These are phyloP conservation scores for Mormyrus lacerda DNA, from an alignment of 2,113 vertebrate species.

Conservation along the genomic window DNA sequence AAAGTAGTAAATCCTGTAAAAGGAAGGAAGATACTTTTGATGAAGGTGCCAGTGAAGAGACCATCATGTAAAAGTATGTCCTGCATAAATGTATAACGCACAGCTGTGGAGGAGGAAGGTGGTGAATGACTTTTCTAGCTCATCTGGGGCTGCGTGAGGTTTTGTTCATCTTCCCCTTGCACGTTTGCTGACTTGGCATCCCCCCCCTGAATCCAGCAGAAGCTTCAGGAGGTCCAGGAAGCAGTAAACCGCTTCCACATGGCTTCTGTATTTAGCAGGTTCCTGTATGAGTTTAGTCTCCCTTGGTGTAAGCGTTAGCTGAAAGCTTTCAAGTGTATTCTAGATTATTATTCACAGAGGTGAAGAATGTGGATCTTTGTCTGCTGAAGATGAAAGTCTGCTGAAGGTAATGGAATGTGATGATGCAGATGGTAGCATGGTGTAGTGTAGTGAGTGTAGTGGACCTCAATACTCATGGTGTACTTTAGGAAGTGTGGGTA, in stretches of 20 bases:
- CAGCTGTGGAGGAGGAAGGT: neutral
- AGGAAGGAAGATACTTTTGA: neutral
- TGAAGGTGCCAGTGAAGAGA: neutral
- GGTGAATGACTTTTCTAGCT: neutral
- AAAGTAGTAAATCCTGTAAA: neutral
- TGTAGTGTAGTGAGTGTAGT: neutral
- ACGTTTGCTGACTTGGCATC: conserved; percentile 33
- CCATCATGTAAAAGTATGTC: neutral
- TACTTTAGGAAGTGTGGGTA: neutral
- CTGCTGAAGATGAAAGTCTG: conserved; percentile 15
- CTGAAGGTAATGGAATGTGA: neutral
- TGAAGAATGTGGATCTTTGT: conserved; percentile 13
- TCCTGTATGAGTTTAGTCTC: conserved; percentile 53
- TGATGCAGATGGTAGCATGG: neutral
- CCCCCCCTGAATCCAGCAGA: conserved; percentile 43
- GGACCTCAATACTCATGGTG: neutral
- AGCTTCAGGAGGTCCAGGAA: conserved; percentile 44
- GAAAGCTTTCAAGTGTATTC: conserved; percentile 39
- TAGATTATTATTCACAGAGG: conserved; percentile 13
- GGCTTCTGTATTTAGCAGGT: conserved; percentile 49
- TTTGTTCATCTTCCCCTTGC: neutral
- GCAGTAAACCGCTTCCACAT: conserved; percentile 59
- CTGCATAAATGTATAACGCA: neutral
- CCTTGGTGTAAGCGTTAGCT: conserved; percentile 19
- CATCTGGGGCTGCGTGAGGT: neutral